These are phyloP conservation scores for Heliconius melpomene DNA, from an alignment of 1,140 invertebrate species.

Conservation along the genomic window DNA sequence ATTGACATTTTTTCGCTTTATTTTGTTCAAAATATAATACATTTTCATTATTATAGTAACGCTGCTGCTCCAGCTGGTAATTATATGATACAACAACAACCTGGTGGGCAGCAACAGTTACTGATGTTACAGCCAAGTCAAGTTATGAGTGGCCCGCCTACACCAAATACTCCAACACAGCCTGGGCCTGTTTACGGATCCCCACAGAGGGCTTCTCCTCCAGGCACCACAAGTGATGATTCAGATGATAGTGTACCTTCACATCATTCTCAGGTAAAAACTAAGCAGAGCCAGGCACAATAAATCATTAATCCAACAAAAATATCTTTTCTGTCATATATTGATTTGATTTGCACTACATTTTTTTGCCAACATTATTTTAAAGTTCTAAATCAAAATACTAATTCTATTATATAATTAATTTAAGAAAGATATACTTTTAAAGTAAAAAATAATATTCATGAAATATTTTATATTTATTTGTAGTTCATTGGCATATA, in stretches of 20 bases:
- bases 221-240: slow-evolving; percentile 90
- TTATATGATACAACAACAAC: slow-evolving; percentile 83
- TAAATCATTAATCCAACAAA: not conserved
- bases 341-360: too few species aligned
- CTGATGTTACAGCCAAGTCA: slow-evolving; percentile 84
- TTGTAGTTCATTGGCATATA: slow-evolving; percentile 75
- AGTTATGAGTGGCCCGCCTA: slow-evolving; percentile 80
- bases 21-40: not conserved
- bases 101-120: slow-evolving; percentile 83
- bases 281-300: slow-evolving; percentile 1
- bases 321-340: not conserved
- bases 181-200: slow-evolving; percentile 81
- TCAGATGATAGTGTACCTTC: slow-evolving; percentile 92
- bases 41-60: slow-evolving; percentile 45
- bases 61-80: slow-evolving; percentile 75
- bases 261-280: slow-evolving; percentile 76
- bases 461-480: slow-evolving; percentile 7
- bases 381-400: not conserved
- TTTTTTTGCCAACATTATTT: not conserved
- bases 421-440: not conserved
- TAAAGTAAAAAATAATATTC: not conserved
- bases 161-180: slow-evolving; percentile 81
- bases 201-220: slow-evolving; percentile 80
- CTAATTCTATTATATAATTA: not conserved
- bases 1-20: not conserved